phyloP scores from a whole-genome alignment of 2,113 vertebrate species.

The Carlito syrichta region DNA sequence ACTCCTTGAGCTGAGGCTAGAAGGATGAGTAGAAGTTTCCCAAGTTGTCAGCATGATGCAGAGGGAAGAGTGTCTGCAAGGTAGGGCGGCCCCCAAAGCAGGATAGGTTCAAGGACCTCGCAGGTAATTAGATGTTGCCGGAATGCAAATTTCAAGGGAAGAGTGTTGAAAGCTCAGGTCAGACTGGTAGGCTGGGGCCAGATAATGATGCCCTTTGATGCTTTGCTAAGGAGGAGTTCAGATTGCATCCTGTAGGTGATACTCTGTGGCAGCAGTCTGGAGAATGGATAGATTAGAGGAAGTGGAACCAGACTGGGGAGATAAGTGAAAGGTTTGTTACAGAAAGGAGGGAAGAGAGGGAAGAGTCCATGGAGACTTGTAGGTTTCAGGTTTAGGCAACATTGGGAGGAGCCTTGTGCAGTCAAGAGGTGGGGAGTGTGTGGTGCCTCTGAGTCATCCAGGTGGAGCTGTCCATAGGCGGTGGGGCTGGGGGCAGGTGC shows the following conservation, averaged over 20 bases:
- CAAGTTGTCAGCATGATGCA: neutral
- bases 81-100: neutral
- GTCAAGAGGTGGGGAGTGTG: neutral
- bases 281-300: neutral
- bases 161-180: neutral
- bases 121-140: constrained; percentile 48
- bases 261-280: neutral
- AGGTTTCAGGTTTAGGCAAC: neutral
- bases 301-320: neutral
- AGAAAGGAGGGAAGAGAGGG: neutral
- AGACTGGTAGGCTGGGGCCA: constrained; percentile 36
- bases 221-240: neutral
- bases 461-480: too few relatives aligned
- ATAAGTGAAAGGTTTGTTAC: neutral
- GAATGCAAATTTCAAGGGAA: constrained; percentile 36
- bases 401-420: neutral
- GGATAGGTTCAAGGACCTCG: neutral
- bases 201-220: constrained; percentile 48
- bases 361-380: neutral
- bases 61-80: neutral
- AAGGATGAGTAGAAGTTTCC: neutral
- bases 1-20: neutral
- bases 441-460: neutral
- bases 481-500: too few relatives aligned
- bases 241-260: constrained; percentile 18